Percentiles rank a stretch among this genome's conserved stretches.
These are phyloP conservation scores for Botia kubotai DNA, from an alignment of 2,797 vertebrate species.

Conservation along the genomic window DNA sequence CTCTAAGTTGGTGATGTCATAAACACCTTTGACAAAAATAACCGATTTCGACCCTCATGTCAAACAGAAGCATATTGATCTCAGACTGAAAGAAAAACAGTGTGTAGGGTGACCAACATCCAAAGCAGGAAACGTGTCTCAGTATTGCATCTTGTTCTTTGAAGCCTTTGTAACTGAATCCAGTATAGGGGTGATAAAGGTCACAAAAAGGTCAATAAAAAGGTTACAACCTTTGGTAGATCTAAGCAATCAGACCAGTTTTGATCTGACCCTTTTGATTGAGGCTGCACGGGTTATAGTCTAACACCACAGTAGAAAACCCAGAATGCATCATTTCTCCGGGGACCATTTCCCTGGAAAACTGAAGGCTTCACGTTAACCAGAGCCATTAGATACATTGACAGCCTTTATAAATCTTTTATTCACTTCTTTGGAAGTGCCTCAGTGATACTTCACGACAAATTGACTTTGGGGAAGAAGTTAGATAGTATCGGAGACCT, in stretches of 20 bases:
- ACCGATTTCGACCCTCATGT: background rate
- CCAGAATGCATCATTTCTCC: slow-evolving; percentile 17
- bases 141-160: slow-evolving; percentile 27
- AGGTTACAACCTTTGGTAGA: slow-evolving; percentile 74
- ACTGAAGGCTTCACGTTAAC: slow-evolving; percentile 64
- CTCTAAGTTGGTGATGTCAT: background rate
- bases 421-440: slow-evolving; percentile 69
- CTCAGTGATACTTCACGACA: slow-evolving; percentile 66
- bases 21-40: background rate
- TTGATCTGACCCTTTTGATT: slow-evolving; percentile 73
- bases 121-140: slow-evolving; percentile 32
- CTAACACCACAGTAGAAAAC: background rate
- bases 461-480: slow-evolving; percentile 72
- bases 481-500: slow-evolving; percentile 69
- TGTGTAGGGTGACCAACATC: background rate
- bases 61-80: background rate
- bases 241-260: slow-evolving; percentile 69
- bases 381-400: slow-evolving; percentile 65
- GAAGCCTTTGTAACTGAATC: slow-evolving; percentile 61
- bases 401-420: slow-evolving; percentile 72
- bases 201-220: slow-evolving; percentile 75
- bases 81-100: background rate
- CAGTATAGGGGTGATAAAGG: slow-evolving; percentile 68
- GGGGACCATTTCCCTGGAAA: slow-evolving; percentile 46
- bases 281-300: slow-evolving; percentile 40